Percentiles rank a stretch among this genome's conserved stretches.
These are phyloP conservation scores for Otus sunia DNA, from an alignment of 2,113 vertebrate species.

Conservation along the genomic window DNA sequence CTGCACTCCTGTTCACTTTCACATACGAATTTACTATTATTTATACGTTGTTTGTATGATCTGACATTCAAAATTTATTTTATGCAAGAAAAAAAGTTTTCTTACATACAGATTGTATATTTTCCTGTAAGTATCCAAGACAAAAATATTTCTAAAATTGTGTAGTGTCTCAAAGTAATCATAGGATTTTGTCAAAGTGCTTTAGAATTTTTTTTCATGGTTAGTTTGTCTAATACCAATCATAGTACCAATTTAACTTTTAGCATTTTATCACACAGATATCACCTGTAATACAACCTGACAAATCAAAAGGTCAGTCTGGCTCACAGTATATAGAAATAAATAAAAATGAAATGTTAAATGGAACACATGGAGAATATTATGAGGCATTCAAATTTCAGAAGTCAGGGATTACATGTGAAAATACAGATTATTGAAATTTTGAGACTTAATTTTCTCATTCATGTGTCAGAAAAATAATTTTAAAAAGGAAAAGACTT, in stretches of 20 bases:
- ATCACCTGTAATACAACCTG: background rate
- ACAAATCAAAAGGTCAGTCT: conserved; percentile 50
- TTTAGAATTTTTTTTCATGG: background rate
- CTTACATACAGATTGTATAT: background rate
- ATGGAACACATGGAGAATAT: background rate
- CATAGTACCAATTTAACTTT: background rate
- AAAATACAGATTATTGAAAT: background rate
- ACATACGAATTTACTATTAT: background rate
- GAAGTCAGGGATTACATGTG: background rate
- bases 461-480: background rate
- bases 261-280: background rate
- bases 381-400: background rate
- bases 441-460: background rate
- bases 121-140: background rate
- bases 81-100: background rate
- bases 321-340: background rate
- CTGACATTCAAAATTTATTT: background rate
- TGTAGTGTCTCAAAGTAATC: background rate
- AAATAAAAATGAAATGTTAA: conserved; percentile 4
- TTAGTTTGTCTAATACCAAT: background rate
- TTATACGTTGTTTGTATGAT: background rate
- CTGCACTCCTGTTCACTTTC: background rate
- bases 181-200: background rate
- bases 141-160: background rate
- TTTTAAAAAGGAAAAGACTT: background rate